Base-by-base conservation (phyloP, 2,797 vertebrate species). In the Acrocephalus scirpaceus region DNA sequence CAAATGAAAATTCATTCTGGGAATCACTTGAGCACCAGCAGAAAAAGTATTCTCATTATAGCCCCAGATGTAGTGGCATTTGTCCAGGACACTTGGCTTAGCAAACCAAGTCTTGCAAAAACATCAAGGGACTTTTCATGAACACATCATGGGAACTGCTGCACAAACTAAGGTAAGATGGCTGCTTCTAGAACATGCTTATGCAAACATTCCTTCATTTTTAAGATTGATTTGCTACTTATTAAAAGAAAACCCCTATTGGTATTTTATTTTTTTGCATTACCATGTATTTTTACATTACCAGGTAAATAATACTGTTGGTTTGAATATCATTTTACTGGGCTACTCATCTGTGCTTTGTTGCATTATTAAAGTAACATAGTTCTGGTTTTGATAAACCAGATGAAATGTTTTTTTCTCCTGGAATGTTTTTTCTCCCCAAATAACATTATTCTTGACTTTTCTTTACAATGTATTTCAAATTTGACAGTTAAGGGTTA, bases 241-340 rank as follows among this genome's bases (percentile, higher is more conserved):
- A 16, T 9, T 26, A n/a, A 53, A 47, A 81, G 3, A 60, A 91
- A 84, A 42, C 0, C 2, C 5, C 2, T 38, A 29, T 5, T 40
- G 7, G 20, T 29, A 16, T 36, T 34, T 16, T 12, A n/a, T 61
- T 58, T 57, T 53, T 64, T 53, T 85, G 2, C 22, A 13, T 85
- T 85, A 51, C 42, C 26, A 73, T 42, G 1, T 67, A 14, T 54
- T 76, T 82, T 70, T 77, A 16, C 11, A 16, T 91, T 77, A 44
- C 30, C 29, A 93, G 77, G 32, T 95, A 27, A 97, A 86, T 30
- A 95, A 74, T 44, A 72, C n/a, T 23, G 18, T 89, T 96, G 64
- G 21, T 82, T 91, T 95, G 81, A 66, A 90, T 81, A 38, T 95
- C 50, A 5, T 69, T 92, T 92, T 96, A 95, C 22, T 94, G 73